These are phyloP conservation scores for Dasypus novemcinctus DNA, from an alignment of 2,113 vertebrate species.

Conservation along the genomic window DNA sequence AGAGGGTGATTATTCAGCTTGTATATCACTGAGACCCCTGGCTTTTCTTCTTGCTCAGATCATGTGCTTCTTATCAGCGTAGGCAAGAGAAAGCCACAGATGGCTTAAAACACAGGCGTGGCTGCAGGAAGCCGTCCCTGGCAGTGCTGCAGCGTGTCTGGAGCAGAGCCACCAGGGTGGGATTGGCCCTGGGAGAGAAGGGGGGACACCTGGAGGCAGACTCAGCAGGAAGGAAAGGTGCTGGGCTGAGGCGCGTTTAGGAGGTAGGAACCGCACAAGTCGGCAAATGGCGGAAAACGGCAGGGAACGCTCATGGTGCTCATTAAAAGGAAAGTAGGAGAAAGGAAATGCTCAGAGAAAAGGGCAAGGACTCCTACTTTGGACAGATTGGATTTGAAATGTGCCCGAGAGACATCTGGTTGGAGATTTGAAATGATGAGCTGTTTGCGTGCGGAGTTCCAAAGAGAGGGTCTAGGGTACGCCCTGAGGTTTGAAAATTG, in stretches of 20 bases:
- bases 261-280: neutral
- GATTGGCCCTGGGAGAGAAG: neutral
- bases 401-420: neutral
- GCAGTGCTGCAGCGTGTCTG: neutral
- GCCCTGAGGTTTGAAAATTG: neutral
- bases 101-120: neutral
- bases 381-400: neutral
- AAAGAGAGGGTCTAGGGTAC: neutral
- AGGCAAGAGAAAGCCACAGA: neutral
- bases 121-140: neutral
- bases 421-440: neutral
- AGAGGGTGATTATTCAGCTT: neutral
- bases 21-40: neutral
- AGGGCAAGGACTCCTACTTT: rapidly evolving
- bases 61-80: neutral
- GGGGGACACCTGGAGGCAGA: neutral
- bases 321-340: neutral
- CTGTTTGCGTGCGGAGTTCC: neutral
- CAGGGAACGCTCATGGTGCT: neutral
- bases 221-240: neutral
- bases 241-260: neutral
- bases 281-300: neutral
- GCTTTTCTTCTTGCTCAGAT: neutral
- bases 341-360: neutral
- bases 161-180: neutral